Evolutionary conservation across 2,113 vertebrate species (phyloP).

Genomic region (Peromyscus maniculatus): DNA sequence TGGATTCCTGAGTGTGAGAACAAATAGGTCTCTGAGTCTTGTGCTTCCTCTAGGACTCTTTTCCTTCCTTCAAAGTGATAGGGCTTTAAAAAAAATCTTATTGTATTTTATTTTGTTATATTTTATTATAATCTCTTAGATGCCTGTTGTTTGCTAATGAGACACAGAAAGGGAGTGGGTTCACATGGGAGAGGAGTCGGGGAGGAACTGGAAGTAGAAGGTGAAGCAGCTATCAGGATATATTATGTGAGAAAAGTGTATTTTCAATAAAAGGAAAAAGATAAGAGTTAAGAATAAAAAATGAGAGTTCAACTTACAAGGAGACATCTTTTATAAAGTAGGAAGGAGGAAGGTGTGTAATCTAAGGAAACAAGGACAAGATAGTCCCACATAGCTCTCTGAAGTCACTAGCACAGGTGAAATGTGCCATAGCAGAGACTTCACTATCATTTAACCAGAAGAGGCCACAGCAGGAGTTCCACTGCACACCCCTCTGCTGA

Average conservation of each 20-base stretch:
- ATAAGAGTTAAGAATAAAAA: neutral
- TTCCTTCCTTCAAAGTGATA: neutral
- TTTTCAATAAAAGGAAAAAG: neutral
- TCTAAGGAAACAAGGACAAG: neutral
- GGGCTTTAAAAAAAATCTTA: neutral
- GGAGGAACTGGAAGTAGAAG: neutral
- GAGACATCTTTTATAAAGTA: neutral
- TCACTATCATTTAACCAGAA: neutral
- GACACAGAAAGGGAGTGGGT: neutral
- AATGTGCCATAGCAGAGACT: neutral
- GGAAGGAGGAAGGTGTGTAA: neutral
- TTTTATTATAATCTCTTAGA: neutral
- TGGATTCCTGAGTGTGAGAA: neutral
- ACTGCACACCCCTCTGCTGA: neutral
- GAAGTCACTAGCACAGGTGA: neutral
- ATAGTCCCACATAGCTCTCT: neutral
- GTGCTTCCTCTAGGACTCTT: neutral
- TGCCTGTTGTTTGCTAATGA: too few relatives aligned
- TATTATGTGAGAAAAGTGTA: too few relatives aligned
- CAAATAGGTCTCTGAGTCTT: neutral
- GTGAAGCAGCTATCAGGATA: neutral
- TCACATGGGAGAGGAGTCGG: neutral
- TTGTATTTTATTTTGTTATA: neutral
- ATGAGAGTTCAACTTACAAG: neutral
- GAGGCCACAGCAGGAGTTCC: neutral